A percentile compares a stretch with the other conserved stretches of the same genome.
Conservation (phyloP, 1,140 invertebrate genomes). For the Pseudoatta argentina region DNA sequence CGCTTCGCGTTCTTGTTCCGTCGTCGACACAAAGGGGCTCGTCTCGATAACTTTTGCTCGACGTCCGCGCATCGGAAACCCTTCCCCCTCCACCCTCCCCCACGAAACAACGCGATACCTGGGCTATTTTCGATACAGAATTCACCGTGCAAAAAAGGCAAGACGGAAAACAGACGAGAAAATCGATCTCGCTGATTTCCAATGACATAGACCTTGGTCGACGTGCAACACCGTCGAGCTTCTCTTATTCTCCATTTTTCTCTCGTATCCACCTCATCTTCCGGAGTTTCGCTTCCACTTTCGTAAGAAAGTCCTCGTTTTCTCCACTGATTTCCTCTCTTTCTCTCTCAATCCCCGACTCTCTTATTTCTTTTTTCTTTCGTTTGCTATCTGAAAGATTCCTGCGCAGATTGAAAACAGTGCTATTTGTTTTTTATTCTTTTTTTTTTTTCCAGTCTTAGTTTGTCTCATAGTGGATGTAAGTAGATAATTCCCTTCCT, state of each 20-base stretch:
- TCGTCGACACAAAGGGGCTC: background rate
- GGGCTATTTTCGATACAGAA: slow-evolving; percentile 42
- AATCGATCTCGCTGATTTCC: slow-evolving; percentile 71
- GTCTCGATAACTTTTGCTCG: slow-evolving; percentile 26
- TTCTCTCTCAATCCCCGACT: background rate
- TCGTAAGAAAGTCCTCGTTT: background rate
- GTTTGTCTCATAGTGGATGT: background rate
- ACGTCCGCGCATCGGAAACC: background rate
- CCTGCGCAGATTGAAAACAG: background rate
- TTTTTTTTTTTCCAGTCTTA: background rate
- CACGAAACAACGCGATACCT: slow-evolving; percentile 56
- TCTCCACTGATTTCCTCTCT: background rate
- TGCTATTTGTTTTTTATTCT: background rate
- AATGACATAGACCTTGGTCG: slow-evolving; percentile 80
- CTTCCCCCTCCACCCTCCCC: background rate
- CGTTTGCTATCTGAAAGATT: background rate
- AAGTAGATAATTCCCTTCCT: background rate
- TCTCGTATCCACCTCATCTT: background rate
- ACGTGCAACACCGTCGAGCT: slow-evolving; percentile 73
- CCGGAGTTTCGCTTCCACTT: background rate
- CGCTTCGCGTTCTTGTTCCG: background rate
- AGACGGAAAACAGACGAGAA: slow-evolving; percentile 61
- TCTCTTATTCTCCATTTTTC: slow-evolving; percentile 17
- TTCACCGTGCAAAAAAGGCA: background rate
- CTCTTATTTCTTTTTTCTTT: background rate